Evolutionary conservation across 2,888 invertebrate species (phyloP), one percentile per base, ranked within the genome.

Genomic region (Xylocampa areola): DNA sequence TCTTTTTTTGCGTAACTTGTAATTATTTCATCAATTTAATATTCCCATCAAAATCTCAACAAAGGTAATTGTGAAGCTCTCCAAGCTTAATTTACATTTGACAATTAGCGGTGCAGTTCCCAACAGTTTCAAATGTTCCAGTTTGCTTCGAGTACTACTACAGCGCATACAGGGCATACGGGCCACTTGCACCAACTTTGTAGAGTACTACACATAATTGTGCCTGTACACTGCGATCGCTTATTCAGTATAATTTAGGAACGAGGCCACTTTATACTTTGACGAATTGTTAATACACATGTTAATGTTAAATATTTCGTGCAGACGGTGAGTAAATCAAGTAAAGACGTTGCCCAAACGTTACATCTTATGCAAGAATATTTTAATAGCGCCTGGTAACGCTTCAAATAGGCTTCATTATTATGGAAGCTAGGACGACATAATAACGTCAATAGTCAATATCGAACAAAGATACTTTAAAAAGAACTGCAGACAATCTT

Each of bases 41-140:
- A 37, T 25, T 25, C 10, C 16, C 23, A 47, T 60, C 29, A 39
- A 36, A 41, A 19, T 19, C 17, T 25, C 27, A n/a, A 21, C 23
- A 66, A 10, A 29, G n/a, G 14, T 8, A 47, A 49, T 50, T 69
- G 14, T 29, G 39, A 43, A 61, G 40, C 29, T 45, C 49, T 48
- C 27, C 23, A 48, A 39, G 53, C 53, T 41, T 43, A 41, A 47
- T 36, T 29, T 63, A 54, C 29, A 49, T 68, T 63, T 63, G 49
- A 55, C 55, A 63, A 65, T 69, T 69, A 63, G 25, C 57, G 50
- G 41, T 39, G 35, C 41, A 35, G 36, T 50, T 47, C 21, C 49
- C 50, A 64, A 64, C 57, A 55, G 47, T 43, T 50, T 48, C 57
- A 55, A 66, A 69, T 69, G 64, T 64, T 55, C 33, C 43, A 50